phyloP scores from a whole-genome alignment of 2,888 invertebrate genomes.

The Agrotis ipsilon region DNA sequence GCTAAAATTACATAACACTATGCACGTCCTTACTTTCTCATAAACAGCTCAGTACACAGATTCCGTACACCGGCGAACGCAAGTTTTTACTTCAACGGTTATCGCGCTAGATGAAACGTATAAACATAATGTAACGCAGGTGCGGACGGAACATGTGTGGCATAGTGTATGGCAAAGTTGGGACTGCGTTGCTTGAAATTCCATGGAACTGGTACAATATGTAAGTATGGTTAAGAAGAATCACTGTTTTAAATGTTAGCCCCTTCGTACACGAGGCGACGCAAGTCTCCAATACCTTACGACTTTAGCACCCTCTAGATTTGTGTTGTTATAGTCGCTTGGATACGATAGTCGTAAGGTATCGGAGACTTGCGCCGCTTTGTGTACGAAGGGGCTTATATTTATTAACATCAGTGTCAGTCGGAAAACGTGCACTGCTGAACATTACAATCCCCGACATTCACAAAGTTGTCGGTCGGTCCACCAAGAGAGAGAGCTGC shows the following conservation, averaged over 20 bases:
- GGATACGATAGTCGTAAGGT: too few species aligned
- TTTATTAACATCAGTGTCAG: too few species aligned
- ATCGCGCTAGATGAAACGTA: constrained; percentile 54
- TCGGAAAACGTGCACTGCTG: too few species aligned
- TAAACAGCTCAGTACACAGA: constrained; percentile 29
- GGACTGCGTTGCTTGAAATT: constrained; percentile 43
- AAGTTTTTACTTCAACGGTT: constrained; percentile 53
- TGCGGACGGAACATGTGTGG: constrained; percentile 46
- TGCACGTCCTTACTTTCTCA: constrained; percentile 19
- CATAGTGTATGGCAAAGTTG: constrained; percentile 45
- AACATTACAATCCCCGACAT: too few species aligned
- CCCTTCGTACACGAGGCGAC: too few species aligned
- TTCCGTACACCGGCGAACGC: constrained; percentile 45
- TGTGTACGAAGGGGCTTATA: too few species aligned
- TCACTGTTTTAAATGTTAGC: background rate
- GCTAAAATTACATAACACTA: constrained; percentile 21
- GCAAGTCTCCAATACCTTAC: too few species aligned
- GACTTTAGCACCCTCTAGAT: too few species aligned
- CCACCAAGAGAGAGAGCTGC: too few species aligned
- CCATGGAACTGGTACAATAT: background rate
- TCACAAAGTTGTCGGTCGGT: too few species aligned
- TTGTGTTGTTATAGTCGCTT: too few species aligned
- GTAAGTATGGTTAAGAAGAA: constrained; percentile 18
- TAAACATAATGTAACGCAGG: constrained; percentile 53
- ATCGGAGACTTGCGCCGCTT: too few species aligned